phyloP scores from a whole-genome alignment of 2,888 invertebrate genomes.

The Drosophila borborema region DNA sequence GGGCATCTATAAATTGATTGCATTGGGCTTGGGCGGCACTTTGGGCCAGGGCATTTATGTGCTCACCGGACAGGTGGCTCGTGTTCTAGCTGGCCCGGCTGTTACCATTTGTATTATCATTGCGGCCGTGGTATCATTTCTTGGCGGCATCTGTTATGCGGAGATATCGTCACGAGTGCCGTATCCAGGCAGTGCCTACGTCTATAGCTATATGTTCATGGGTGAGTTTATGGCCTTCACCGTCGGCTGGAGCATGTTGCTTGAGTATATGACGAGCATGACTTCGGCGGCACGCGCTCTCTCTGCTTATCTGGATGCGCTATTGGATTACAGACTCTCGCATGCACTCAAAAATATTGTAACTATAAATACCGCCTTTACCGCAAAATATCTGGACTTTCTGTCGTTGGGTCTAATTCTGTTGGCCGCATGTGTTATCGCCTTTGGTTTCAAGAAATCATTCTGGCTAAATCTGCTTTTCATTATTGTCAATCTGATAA shows the following conservation, averaged over 20 bases:
- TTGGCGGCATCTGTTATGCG: neutral
- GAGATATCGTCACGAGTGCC: slow-evolving; percentile 10
- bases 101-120: neutral
- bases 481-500: slow-evolving; percentile 1
- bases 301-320: neutral
- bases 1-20: neutral
- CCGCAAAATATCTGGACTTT: neutral
- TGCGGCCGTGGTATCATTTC: neutral
- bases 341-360: neutral
- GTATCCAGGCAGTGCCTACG: slow-evolving; percentile 5
- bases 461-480: neutral
- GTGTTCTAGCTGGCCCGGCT: neutral
- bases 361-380: neutral
- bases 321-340: neutral
- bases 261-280: slow-evolving; percentile 3
- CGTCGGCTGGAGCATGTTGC: slow-evolving; percentile 13
- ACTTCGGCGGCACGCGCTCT: slow-evolving; percentile 5
- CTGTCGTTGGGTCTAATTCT: neutral
- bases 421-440: neutral
- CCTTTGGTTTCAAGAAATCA: neutral
- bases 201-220: slow-evolving; percentile 9
- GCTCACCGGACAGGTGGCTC: slow-evolving; percentile 1
- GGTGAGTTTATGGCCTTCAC: slow-evolving; percentile 18
- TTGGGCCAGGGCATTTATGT: slow-evolving; percentile 11
- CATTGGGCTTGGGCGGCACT: slow-evolving; percentile 6